phyloP scores from a whole-genome alignment of 2,888 invertebrate genomes.

The Ormyrus nitidulus region DNA sequence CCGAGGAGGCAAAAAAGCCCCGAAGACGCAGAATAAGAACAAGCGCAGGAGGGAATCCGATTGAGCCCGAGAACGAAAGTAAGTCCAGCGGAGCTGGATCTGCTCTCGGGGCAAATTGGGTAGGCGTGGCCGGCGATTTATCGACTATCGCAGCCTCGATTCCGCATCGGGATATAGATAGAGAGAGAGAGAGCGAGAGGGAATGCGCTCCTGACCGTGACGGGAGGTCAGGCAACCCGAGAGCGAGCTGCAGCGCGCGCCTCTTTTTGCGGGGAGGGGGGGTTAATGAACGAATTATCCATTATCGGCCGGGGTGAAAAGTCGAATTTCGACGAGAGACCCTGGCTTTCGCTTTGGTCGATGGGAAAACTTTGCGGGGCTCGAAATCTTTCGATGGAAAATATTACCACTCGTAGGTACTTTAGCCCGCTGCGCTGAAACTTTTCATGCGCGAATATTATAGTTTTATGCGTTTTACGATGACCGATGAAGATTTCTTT shows the following conservation, averaged over 20 bases:
- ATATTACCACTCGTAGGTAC: too few relatives aligned
- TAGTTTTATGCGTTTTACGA: too few relatives aligned
- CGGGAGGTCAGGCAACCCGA: conserved; percentile 34
- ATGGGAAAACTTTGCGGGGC: conserved; percentile 12
- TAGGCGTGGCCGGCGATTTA: conserved; percentile 47
- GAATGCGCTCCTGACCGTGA: conserved; percentile 1
- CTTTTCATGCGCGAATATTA: too few relatives aligned
- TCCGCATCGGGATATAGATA: not conserved
- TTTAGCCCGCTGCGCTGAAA: too few relatives aligned
- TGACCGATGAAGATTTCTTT: too few relatives aligned
- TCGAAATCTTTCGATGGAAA: too few relatives aligned
- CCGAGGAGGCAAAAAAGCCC: too few relatives aligned
- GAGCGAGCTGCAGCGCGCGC: not conserved
- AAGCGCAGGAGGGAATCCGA: not conserved
- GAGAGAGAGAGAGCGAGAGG: not conserved
- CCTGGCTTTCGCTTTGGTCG: conserved; percentile 4
- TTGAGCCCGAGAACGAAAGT: conserved; percentile 26
- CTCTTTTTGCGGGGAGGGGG: too few relatives aligned
- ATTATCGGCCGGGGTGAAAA: too few relatives aligned
- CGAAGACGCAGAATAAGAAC: too few relatives aligned
- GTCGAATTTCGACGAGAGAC: too few relatives aligned
- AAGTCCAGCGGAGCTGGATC: not conserved
- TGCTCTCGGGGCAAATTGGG: conserved; percentile 38
- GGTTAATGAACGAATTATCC: too few relatives aligned
- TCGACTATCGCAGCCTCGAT: not conserved